Evolutionary conservation across 2,797 vertebrate genomes (phyloP), one percentile per base, ranked within the genome.

Genomic region (Pyrocephalus nanus): DNA sequence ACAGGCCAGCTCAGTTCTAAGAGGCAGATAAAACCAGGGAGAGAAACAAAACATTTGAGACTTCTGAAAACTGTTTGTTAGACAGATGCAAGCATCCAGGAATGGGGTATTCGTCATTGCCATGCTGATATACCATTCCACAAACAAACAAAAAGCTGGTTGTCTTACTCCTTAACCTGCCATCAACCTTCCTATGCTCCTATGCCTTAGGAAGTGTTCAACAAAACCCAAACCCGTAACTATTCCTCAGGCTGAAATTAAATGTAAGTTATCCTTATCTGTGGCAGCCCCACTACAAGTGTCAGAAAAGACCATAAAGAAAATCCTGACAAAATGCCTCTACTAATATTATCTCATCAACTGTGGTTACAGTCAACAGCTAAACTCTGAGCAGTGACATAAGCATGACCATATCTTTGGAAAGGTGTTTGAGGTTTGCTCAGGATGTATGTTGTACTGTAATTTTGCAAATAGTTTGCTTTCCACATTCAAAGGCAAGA

Each of bases 391-490:
- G 66, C 26, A 93, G 73, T 7, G 23, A 27, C 66, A 88, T 53
- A 66, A 87, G 69, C 16, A 17, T 5, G 20, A 76, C 11, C 36
- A 40, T 43, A 50, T 67, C 55, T 94, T 70, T 66, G 47, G 67
- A 92, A 95, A 76, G 76, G 74, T 78, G 53, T 78, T 80, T 76
- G 60, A 76, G 48, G 62, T 88, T 93, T 92, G 47, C 60, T 79
- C 3, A 11, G 55, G 45, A 69, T 1, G 1, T 32, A 20, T 12
- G 20, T 30, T 70, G 15, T 18, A 32, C 48, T 58, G 47, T 30
- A 76, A 85, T 82, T 91, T 77, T 86, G 72, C 34, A 66, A 43
- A 47, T 7, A 48, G n/a, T 34, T 95, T 76, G n/a, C 60, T 38
- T 29, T 81, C 20, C 34, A 54, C 40, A 22, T 29, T 42, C 43